These are phyloP conservation scores for Mormoops blainvillei DNA, from an alignment of 2,113 vertebrate species.

Conservation along the genomic window DNA sequence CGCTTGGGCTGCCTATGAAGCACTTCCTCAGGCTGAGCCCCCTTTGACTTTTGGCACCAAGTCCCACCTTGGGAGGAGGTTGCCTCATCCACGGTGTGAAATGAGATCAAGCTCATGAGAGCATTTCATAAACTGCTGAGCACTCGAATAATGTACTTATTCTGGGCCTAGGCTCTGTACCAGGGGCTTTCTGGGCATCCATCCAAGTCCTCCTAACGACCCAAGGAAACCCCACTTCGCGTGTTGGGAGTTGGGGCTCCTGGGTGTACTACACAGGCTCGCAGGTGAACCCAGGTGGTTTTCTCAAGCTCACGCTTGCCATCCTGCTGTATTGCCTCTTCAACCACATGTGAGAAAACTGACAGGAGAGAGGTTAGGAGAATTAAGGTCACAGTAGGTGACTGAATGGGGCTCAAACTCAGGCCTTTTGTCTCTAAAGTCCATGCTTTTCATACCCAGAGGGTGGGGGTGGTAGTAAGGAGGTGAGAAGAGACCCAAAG, in stretches of 20 bases:
- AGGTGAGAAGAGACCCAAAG: neutral
- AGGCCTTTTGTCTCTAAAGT: neutral
- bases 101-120: neutral
- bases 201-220: neutral
- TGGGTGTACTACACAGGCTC: rapidly evolving
- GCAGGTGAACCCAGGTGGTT: neutral
- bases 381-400: too few species aligned
- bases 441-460: neutral
- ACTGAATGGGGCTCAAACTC: neutral
- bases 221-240: neutral
- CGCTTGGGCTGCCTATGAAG: neutral
- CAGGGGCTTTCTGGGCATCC: rapidly evolving
- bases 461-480: neutral
- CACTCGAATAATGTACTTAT: rapidly evolving
- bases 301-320: neutral
- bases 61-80: neutral
- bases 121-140: rapidly evolving
- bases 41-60: neutral
- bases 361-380: neutral
- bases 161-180: too few species aligned
- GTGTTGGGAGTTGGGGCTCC: rapidly evolving
- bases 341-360: neutral
- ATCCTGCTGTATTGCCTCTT: neutral
- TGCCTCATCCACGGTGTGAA: neutral
- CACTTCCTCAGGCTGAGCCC: neutral